Conservation (phyloP, 1,140 invertebrate genomes). For the Octopus sinensis region DNA sequence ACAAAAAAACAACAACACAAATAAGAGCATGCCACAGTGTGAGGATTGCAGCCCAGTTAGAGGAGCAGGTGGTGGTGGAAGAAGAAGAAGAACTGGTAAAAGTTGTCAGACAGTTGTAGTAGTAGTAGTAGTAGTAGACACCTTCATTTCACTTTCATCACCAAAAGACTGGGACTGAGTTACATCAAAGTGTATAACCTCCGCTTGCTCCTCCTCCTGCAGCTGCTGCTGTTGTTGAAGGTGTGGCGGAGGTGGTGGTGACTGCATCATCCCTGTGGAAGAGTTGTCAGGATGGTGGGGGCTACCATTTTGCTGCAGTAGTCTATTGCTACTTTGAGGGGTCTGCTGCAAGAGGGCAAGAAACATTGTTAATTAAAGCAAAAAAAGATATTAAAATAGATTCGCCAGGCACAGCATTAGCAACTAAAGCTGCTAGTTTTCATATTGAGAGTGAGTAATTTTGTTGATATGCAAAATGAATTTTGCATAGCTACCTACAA, state of each 20-base stretch:
- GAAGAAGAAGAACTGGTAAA: too few relatives aligned
- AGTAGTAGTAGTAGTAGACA: too few relatives aligned
- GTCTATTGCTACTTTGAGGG: not conserved
- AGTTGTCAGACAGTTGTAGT: too few relatives aligned
- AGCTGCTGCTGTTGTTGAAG: not conserved
- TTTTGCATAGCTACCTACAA: too few relatives aligned
- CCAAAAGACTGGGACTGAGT: not conserved
- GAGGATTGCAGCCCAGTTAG: too few relatives aligned
- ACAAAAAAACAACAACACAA: too few relatives aligned
- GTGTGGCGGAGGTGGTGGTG: not conserved
- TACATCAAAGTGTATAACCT: slow-evolving; percentile 11
- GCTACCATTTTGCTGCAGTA: not conserved
- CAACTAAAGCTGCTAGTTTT: too few relatives aligned
- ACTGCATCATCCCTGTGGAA: not conserved
- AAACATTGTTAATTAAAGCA: too few relatives aligned
- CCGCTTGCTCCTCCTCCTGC: not conserved
- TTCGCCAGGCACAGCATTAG: not conserved
- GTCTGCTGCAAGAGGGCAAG: slow-evolving; percentile 1
- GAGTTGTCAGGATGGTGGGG: not conserved
- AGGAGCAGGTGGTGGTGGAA: too few relatives aligned
- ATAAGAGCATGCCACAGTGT: too few relatives aligned
- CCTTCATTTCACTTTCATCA: not conserved
- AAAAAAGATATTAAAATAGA: not conserved
- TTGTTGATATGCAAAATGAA: too few relatives aligned
- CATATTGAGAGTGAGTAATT: too few relatives aligned